Percentiles rank a stretch among this genome's conserved stretches.
These are phyloP conservation scores for Nautilus pompilius DNA, from an alignment of 1,140 invertebrate species.

Conservation along the genomic window DNA sequence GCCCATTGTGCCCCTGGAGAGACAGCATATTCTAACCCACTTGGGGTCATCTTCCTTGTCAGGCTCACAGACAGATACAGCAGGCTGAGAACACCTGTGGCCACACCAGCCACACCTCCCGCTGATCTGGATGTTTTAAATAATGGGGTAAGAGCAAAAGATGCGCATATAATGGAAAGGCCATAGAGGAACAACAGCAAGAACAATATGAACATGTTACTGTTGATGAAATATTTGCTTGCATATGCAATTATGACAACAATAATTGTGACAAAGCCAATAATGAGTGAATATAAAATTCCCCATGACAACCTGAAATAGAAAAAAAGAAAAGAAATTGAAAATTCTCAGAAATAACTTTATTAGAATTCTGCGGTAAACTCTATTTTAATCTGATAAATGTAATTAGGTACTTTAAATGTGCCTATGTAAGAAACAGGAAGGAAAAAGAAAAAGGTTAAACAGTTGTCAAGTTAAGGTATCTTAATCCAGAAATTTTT, in stretches of 20 bases:
- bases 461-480: too few relatives aligned
- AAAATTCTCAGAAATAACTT: too few relatives aligned
- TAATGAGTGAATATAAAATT: slow-evolving; percentile 72
- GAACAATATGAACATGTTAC: slow-evolving; percentile 75
- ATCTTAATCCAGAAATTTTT: too few relatives aligned
- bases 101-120: slow-evolving; percentile 74
- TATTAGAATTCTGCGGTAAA: too few relatives aligned
- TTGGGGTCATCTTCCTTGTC: slow-evolving; percentile 19
- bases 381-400: too few relatives aligned
- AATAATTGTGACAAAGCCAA: slow-evolving; percentile 52
- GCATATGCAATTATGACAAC: slow-evolving; percentile 71
- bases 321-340: too few relatives aligned
- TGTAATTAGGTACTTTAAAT: too few relatives aligned
- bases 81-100: slow-evolving; percentile 71
- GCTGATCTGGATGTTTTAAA: slow-evolving; percentile 75
- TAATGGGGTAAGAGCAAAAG: slow-evolving; percentile 81
- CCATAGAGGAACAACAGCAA: slow-evolving; percentile 75
- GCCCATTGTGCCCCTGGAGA: slow-evolving; percentile 66
- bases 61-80: slow-evolving; percentile 63
- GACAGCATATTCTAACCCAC: slow-evolving; percentile 23
- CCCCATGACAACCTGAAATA: slow-evolving; percentile 76
- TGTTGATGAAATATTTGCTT: slow-evolving; percentile 72
- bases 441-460: too few relatives aligned
- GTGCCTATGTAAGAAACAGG: too few relatives aligned
- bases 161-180: slow-evolving; percentile 77